phyloP scores from a whole-genome alignment of 2,888 invertebrate genomes.

The Euzophera pinguis region DNA sequence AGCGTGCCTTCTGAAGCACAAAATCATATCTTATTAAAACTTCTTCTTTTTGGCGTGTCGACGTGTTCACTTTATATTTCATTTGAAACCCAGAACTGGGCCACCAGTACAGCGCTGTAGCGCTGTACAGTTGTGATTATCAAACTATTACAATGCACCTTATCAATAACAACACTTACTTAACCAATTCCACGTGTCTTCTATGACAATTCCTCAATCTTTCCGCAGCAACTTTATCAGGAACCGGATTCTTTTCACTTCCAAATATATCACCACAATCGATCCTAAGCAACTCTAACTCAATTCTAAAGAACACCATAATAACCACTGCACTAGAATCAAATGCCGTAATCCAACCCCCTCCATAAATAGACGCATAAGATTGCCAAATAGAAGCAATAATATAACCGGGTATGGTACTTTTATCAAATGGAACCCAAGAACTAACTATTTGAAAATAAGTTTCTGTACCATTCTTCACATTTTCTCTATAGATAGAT shows the following conservation, averaged over 20 bases:
- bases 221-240: constrained; percentile 26
- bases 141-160: too few relatives aligned
- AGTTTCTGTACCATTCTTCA: constrained; percentile 45
- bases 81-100: too few relatives aligned
- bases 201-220: constrained; percentile 51
- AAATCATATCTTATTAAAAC: too few relatives aligned
- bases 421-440: constrained; percentile 67
- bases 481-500: constrained; percentile 42
- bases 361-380: constrained; percentile 59
- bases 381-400: constrained; percentile 49
- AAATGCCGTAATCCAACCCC: constrained; percentile 66
- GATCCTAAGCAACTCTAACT: constrained; percentile 50
- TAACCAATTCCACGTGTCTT: constrained; percentile 51
- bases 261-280: constrained; percentile 54
- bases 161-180: constrained; percentile 44
- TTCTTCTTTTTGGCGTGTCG: too few relatives aligned
- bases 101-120: too few relatives aligned
- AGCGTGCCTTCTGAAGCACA: too few relatives aligned
- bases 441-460: constrained; percentile 62
- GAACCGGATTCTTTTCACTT: constrained; percentile 20
- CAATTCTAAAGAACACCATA: constrained; percentile 65
- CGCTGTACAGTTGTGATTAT: too few relatives aligned
- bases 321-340: constrained; percentile 63
- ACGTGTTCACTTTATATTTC: too few relatives aligned
- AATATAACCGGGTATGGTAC: constrained; percentile 42